These are phyloP conservation scores for Craseonycteris thonglongyai DNA, from an alignment of 2,113 vertebrate species.

Conservation along the genomic window DNA sequence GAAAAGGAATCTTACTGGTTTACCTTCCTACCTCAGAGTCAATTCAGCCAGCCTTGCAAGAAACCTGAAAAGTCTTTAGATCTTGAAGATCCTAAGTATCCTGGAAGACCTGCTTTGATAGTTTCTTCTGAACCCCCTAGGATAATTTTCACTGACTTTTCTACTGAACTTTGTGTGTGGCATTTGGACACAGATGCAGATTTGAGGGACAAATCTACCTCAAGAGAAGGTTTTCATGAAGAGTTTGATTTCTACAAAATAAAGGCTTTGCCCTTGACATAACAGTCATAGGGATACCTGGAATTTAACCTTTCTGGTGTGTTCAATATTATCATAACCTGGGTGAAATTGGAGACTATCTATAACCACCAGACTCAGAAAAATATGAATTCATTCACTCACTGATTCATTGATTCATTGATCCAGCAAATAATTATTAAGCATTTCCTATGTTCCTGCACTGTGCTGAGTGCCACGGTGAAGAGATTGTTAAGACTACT, in stretches of 20 bases:
- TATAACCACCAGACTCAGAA: neutral
- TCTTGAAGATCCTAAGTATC: neutral
- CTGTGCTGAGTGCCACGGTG: neutral
- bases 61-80: neutral
- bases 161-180: neutral
- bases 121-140: neutral
- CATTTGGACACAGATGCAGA: neutral
- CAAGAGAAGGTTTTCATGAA: neutral
- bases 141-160: neutral
- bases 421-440: neutral
- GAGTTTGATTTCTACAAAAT: neutral
- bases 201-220: neutral
- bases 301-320: neutral
- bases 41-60: neutral
- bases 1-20: neutral
- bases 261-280: constrained; percentile 2
- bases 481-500: neutral
- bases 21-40: neutral
- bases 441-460: neutral
- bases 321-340: neutral
- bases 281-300: neutral
- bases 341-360: neutral
- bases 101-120: neutral
- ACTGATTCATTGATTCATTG: neutral
- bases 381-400: neutral